Evolutionary conservation across 1,140 invertebrate species (phyloP).

Genomic region (Belonocnema kinseyi): DNA sequence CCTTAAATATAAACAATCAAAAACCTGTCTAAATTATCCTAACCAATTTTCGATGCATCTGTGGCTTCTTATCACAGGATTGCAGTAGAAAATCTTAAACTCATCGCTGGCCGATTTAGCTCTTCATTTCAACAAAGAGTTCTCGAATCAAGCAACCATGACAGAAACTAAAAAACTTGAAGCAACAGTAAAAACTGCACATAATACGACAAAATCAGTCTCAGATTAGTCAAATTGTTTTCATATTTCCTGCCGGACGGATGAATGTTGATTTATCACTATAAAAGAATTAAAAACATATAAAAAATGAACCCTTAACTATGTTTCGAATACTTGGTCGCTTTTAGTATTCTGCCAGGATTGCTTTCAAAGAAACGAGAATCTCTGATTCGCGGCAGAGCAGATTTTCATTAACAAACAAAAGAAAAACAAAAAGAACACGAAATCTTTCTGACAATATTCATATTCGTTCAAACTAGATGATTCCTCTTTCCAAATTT

Average conservation of each 20-base stretch:
- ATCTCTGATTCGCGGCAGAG: neutral
- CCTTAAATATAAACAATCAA: slow-evolving; percentile 1
- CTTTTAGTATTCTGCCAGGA: slow-evolving; percentile 1
- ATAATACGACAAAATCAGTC: slow-evolving; percentile 13
- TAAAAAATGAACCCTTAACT: neutral
- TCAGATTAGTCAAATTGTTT: neutral
- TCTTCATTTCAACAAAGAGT: neutral
- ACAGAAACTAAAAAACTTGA: neutral
- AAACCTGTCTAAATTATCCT: slow-evolving; percentile 10
- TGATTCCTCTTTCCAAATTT: slow-evolving; percentile 17
- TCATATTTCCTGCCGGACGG: slow-evolving; percentile 17
- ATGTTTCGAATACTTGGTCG: slow-evolving; percentile 1
- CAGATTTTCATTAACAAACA: slow-evolving; percentile 13
- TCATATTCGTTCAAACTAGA: slow-evolving; percentile 18
- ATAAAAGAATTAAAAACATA: neutral
- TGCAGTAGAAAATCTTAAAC: slow-evolving; percentile 14
- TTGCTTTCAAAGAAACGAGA: neutral
- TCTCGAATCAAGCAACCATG: neutral
- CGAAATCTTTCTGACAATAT: slow-evolving; percentile 4
- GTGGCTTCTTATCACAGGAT: slow-evolving; percentile 30
- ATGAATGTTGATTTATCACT: neutral
- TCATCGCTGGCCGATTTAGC: neutral
- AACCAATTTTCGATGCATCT: slow-evolving; percentile 10
- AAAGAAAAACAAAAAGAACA: slow-evolving; percentile 17
- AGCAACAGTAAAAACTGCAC: neutral